Evolutionary conservation across 2,797 vertebrate genomes (phyloP).

Genomic region (Trematomus bernacchii): DNA sequence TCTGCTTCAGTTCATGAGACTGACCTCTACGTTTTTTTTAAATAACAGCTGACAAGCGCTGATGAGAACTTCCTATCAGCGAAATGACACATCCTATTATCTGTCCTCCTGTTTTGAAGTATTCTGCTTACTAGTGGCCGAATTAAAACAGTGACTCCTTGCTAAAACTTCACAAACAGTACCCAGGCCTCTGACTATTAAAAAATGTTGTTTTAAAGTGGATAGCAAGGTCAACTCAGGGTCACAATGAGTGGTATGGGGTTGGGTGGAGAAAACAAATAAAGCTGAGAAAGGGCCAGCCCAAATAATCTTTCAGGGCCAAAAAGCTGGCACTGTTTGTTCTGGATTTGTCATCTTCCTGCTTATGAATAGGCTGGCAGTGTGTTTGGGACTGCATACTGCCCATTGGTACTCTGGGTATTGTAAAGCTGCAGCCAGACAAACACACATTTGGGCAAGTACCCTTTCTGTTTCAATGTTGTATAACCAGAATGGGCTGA

Average conservation of each 20-base stretch:
- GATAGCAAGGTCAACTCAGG: slow-evolving; percentile 44
- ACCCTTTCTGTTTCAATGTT: slow-evolving; percentile 63
- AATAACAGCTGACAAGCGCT: slow-evolving; percentile 34
- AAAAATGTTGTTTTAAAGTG: slow-evolving; percentile 30
- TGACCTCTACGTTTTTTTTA: slow-evolving; percentile 24
- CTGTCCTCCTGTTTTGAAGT: slow-evolving; percentile 46
- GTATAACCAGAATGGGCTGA: slow-evolving; percentile 62
- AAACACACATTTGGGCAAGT: slow-evolving; percentile 53
- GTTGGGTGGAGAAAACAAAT: slow-evolving; percentile 20
- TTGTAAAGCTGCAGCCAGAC: slow-evolving; percentile 56
- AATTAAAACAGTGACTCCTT: slow-evolving; percentile 32
- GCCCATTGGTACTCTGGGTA: slow-evolving; percentile 55
- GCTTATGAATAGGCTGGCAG: slow-evolving; percentile 71
- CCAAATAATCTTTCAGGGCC: slow-evolving; percentile 54
- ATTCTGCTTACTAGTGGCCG: slow-evolving; percentile 30
- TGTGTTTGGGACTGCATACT: slow-evolving; percentile 51
- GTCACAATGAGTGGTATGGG: slow-evolving; percentile 18
- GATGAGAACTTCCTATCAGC: slow-evolving; percentile 44
- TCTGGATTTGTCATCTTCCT: slow-evolving; percentile 69
- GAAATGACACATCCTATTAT: slow-evolving; percentile 43
- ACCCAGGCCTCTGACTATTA: slow-evolving; percentile 9
- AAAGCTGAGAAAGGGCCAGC: slow-evolving; percentile 45
- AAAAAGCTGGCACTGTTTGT: slow-evolving; percentile 64
- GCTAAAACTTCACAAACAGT: slow-evolving; percentile 23
- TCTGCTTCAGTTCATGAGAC: slow-evolving; percentile 1